Evolutionary conservation across 2,113 vertebrate species (phyloP).

Genomic region (Cichladusa arquata): DNA sequence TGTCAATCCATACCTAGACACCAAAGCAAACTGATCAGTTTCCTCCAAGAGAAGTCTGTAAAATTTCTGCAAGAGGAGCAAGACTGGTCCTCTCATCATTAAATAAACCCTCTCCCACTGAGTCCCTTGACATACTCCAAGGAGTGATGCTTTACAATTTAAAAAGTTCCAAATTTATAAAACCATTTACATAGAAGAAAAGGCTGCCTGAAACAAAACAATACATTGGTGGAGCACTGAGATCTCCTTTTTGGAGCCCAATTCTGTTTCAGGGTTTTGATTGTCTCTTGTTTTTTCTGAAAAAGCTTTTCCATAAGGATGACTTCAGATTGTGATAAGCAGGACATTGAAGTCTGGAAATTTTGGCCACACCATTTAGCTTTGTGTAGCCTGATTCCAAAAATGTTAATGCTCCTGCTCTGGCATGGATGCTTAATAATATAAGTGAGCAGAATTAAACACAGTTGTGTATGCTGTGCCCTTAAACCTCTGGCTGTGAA

Average conservation of each 20-base stretch:
- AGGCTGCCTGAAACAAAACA: neutral
- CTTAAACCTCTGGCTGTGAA: constrained; percentile 45
- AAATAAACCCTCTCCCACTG: neutral
- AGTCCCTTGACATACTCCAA: neutral
- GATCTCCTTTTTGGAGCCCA: neutral
- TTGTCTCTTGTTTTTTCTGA: neutral
- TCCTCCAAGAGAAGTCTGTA: neutral
- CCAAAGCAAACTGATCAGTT: neutral
- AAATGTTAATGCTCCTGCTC: constrained; percentile 53
- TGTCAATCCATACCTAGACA: neutral
- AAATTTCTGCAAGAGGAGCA: neutral
- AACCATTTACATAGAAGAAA: neutral
- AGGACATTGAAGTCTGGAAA: neutral
- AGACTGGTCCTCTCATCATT: neutral
- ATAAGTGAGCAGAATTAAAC: constrained; percentile 59
- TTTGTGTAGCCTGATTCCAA: neutral
- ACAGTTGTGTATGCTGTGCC: constrained; percentile 58
- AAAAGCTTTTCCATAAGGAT: neutral
- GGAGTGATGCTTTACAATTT: neutral
- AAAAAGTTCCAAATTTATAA: neutral
- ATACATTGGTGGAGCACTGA: neutral
- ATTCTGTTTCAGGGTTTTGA: neutral
- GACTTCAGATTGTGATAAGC: neutral
- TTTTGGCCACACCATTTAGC: neutral
- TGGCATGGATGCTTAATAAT: constrained; percentile 46